Evolutionary conservation across 92 coral and sea anemone species (phyloP).

Genomic region (Epizoanthus fatuus): DNA sequence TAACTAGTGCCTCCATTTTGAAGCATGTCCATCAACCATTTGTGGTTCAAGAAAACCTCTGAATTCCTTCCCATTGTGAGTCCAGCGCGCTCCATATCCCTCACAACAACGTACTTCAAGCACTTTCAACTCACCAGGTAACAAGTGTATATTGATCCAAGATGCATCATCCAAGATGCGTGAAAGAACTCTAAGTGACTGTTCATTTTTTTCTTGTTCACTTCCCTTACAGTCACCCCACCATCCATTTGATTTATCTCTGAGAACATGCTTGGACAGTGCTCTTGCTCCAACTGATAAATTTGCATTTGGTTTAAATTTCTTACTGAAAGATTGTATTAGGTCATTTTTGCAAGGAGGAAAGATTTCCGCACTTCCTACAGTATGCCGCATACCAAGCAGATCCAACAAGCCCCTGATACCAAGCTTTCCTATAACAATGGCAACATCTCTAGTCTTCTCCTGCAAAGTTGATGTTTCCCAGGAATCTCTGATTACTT

Average conservation of each 20-base stretch:
- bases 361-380: constrained; percentile 83
- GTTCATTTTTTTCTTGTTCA: constrained; percentile 86
- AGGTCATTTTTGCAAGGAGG: constrained; percentile 76
- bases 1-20: constrained; percentile 88
- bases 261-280: constrained; percentile 91
- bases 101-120: constrained; percentile 86
- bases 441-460: constrained; percentile 23
- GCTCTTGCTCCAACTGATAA: constrained; percentile 96
- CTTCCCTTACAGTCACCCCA: constrained; percentile 92
- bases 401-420: constrained; percentile 76
- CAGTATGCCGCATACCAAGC: constrained; percentile 88
- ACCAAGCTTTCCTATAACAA: constrained; percentile 62
- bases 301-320: constrained; percentile 73
- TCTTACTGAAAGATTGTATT: constrained; percentile 71
- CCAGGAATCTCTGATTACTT: constrained; percentile 64
- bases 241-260: constrained; percentile 81
- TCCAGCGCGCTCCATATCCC: constrained; percentile 98
- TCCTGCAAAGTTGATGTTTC: constrained; percentile 22
- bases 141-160: constrained; percentile 90
- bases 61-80: constrained; percentile 82
- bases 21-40: constrained; percentile 92
- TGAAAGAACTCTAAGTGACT: constrained; percentile 65
- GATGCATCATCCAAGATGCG: constrained; percentile 78
- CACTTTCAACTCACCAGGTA: constrained; percentile 90
- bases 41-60: constrained; percentile 98